A percentile compares a stretch with the other conserved stretches of the same genome.
Evolutionary conservation across 2,888 invertebrate species (phyloP).

Genomic region (Escarpia spicata): DNA sequence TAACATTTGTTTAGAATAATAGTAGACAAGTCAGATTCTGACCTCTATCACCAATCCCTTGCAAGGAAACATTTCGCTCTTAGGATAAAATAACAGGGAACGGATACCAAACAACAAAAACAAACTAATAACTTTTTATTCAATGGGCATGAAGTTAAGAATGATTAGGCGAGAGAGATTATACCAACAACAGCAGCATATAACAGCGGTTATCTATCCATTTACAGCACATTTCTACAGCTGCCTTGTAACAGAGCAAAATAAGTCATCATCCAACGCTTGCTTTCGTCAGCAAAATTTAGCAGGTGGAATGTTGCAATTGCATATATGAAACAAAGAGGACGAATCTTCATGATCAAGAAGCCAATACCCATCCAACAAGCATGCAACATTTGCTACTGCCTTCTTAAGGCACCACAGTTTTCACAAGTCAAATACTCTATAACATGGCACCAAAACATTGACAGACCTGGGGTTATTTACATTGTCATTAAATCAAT

Average conservation of each 20-base stretch:
- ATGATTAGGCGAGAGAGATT: background rate
- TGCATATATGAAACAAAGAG: background rate
- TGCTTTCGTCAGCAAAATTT: background rate
- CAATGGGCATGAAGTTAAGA: background rate
- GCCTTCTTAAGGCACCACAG: background rate
- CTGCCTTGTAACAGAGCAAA: background rate
- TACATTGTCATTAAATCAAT: too few species aligned
- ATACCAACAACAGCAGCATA: background rate
- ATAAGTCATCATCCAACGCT: background rate
- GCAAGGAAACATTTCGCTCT: too few species aligned
- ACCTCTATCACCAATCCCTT: too few species aligned
- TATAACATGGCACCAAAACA: background rate
- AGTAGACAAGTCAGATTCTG: too few species aligned
- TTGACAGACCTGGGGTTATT: background rate
- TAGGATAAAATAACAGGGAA: background rate
- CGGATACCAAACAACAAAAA: background rate
- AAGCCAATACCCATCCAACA: background rate
- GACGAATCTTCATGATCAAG: background rate
- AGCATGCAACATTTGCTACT: background rate
- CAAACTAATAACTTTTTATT: slow-evolving; percentile 16
- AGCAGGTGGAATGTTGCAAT: background rate
- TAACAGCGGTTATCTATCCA: background rate
- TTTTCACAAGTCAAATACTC: background rate
- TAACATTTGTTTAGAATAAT: too few species aligned
- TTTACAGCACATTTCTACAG: slow-evolving; percentile 13